phyloP scores from a whole-genome alignment of 2,113 vertebrate species.

The Orientallactaga bullata region DNA sequence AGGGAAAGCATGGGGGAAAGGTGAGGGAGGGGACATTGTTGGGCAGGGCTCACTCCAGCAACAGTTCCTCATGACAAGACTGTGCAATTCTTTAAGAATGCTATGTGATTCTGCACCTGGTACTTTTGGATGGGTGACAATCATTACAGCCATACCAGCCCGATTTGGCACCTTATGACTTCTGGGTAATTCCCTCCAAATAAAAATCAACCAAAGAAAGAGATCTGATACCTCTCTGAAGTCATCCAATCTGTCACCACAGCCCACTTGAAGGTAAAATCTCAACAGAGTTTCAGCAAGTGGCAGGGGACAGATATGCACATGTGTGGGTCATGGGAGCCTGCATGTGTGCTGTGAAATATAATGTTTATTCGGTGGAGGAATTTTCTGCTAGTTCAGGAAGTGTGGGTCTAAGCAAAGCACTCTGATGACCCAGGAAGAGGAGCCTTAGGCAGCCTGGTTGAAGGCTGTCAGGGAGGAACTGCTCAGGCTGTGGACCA shows the following conservation, averaged over 20 bases:
- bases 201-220: conserved; percentile 28
- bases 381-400: neutral
- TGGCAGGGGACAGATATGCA: conserved; percentile 40
- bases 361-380: neutral
- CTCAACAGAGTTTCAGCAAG: conserved; percentile 46
- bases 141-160: neutral
- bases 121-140: neutral
- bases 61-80: neutral
- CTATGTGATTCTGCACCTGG: neutral
- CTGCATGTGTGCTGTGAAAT: neutral
- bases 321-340: neutral
- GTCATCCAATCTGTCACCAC: conserved; percentile 64
- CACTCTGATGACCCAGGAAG: neutral
- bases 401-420: neutral
- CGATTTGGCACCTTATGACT: neutral
- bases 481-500: neutral
- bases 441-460: neutral
- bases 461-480: neutral
- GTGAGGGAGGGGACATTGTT: neutral
- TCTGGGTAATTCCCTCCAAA: neutral
- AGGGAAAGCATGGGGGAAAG: neutral
- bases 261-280: conserved; percentile 54
- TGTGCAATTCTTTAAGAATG: neutral
- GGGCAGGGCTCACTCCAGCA: neutral
- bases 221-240: neutral